A percentile compares a stretch with the other conserved stretches of the same genome.
phyloP scores from a whole-genome alignment of 53 echinoderm and acorn worm species.

The Mesocentrotus franciscanus region DNA sequence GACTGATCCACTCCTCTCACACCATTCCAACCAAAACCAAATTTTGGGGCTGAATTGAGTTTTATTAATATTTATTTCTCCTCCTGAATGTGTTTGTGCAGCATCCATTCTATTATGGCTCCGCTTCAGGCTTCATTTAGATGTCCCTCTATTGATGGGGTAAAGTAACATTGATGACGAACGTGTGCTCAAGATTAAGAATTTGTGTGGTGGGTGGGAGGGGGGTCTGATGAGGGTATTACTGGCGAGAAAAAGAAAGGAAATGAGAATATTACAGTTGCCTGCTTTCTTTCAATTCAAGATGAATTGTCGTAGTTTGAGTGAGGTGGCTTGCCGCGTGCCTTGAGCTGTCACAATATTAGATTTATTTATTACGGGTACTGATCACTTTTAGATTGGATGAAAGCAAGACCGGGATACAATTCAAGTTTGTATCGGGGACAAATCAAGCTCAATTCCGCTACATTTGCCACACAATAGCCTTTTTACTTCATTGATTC shows the following conservation, averaged over 20 bases:
- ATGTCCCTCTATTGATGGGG: neutral
- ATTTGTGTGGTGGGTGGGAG: constrained; percentile 11
- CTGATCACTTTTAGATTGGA: constrained; percentile 60
- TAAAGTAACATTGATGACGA: constrained; percentile 17
- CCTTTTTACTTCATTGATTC: neutral
- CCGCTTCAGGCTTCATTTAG: constrained; percentile 20
- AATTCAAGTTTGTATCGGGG: constrained; percentile 9
- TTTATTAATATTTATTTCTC: constrained; percentile 61
- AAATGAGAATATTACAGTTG: constrained; percentile 22
- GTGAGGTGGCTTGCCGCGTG: neutral
- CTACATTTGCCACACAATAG: constrained; percentile 39
- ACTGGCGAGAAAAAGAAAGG: constrained; percentile 34
- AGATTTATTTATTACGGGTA: constrained; percentile 24
- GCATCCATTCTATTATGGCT: constrained; percentile 10
- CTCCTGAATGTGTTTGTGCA: constrained; percentile 41
- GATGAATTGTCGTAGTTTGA: constrained; percentile 25
- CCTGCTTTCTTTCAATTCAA: constrained; percentile 44
- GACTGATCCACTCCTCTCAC: neutral
- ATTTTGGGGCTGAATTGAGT: constrained; percentile 45
- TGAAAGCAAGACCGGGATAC: constrained; percentile 28
- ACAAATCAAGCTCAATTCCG: constrained; percentile 30
- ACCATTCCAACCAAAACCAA: constrained; percentile 26
- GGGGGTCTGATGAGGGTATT: constrained; percentile 34
- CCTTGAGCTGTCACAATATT: constrained; percentile 48
- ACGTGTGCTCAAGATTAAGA: constrained; percentile 37